Conservation (phyloP, 2,888 invertebrate genomes). For the Drosophila koepferae region DNA sequence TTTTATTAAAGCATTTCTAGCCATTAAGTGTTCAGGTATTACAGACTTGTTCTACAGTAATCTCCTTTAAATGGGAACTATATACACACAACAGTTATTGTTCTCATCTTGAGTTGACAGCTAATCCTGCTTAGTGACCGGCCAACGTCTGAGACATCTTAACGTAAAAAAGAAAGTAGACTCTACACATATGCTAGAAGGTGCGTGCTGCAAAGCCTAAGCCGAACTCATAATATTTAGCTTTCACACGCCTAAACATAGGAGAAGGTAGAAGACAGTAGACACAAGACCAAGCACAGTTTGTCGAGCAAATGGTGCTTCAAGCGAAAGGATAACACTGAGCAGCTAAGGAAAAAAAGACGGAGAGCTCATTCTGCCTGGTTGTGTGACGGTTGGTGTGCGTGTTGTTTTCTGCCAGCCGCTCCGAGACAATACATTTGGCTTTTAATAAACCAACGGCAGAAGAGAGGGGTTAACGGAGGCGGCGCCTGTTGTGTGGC, state of each 20-base stretch:
- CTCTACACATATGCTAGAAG: slow-evolving; percentile 1
- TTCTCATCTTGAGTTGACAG: not conserved
- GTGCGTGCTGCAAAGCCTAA: slow-evolving; percentile 24
- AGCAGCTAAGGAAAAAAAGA: slow-evolving; percentile 20
- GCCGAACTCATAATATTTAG: slow-evolving; percentile 56
- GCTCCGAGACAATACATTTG: slow-evolving; percentile 57
- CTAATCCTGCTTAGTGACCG: slow-evolving; percentile 38
- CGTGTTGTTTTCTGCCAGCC: slow-evolving; percentile 41
- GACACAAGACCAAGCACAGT: slow-evolving; percentile 30
- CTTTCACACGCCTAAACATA: slow-evolving; percentile 16
- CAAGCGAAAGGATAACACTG: slow-evolving; percentile 63
- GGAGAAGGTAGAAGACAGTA: not conserved
- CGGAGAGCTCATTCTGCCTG: slow-evolving; percentile 9
- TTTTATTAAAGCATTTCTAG: not conserved
- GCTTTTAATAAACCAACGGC: slow-evolving; percentile 61
- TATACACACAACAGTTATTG: not conserved
- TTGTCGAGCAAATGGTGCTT: slow-evolving; percentile 46
- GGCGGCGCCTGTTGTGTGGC: not conserved
- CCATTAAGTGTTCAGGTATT: not conserved
- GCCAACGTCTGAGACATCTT: slow-evolving; percentile 28
- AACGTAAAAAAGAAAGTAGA: not conserved
- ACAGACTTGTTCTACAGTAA: not conserved
- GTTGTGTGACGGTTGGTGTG: slow-evolving; percentile 11
- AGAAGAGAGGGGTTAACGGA: not conserved
- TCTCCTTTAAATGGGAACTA: not conserved